A percentile compares a stretch with the other conserved stretches of the same genome.
Conservation (phyloP, 2,113 vertebrate species). For the Heptranchias perlo region DNA sequence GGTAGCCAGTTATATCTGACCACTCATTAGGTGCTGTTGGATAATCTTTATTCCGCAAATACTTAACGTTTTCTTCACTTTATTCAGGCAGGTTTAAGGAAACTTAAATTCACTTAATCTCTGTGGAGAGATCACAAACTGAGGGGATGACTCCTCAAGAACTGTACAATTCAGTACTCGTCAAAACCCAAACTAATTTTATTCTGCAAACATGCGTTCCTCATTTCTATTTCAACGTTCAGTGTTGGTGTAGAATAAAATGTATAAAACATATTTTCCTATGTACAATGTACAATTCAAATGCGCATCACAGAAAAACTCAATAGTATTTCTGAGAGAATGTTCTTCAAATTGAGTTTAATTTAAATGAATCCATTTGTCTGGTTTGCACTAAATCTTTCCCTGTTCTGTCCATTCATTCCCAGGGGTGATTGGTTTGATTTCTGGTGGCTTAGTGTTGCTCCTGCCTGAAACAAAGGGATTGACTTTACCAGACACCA, state of each 20-base stretch:
- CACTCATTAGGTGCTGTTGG: not conserved
- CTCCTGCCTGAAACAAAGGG: constrained; percentile 88
- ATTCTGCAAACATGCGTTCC: not conserved
- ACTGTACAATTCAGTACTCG: not conserved
- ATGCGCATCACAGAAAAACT: not conserved
- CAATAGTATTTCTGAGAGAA: not conserved
- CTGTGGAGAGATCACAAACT: not conserved
- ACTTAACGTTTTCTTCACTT: not conserved
- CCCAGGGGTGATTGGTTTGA: constrained; percentile 67
- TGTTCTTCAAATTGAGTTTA: not conserved
- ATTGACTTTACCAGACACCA: constrained; percentile 78
- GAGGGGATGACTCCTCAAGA: not conserved
- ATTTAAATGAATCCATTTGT: not conserved
- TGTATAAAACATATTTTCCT: not conserved
- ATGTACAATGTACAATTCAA: not conserved
- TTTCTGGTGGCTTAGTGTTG: constrained; percentile 75
- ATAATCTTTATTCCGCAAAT: not conserved
- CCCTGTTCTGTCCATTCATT: constrained; percentile 14
- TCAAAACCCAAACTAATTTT: not conserved
- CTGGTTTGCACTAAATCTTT: not conserved
- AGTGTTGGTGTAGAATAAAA: not conserved
- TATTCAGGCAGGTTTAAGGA: not conserved
- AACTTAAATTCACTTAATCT: not conserved
- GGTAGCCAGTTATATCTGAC: not conserved
- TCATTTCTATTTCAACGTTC: not conserved